Percentiles rank a stretch among this genome's conserved stretches.
These are phyloP conservation scores for Drosophila sulfurigaster DNA, from an alignment of 1,140 invertebrate species.

Conservation along the genomic window DNA sequence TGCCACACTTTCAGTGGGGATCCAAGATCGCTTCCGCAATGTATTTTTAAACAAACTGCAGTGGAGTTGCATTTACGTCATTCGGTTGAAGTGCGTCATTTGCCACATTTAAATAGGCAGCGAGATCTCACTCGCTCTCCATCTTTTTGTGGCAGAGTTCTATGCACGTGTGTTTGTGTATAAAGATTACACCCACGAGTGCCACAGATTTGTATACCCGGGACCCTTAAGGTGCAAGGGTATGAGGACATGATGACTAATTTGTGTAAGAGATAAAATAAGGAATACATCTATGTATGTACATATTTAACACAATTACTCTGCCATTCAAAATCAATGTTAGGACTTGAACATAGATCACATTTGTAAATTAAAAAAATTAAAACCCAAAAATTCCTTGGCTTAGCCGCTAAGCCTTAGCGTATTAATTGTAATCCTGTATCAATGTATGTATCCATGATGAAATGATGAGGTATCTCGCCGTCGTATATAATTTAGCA, in stretches of 20 bases:
- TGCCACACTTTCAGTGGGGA: constrained; percentile 27
- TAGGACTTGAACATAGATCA: no score
- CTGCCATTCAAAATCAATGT: no score
- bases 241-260: background rate
- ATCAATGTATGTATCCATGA: no score
- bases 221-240: background rate
- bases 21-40: constrained; percentile 56
- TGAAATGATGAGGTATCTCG: background rate
- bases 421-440: no score
- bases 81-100: constrained; percentile 66
- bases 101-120: constrained; percentile 32
- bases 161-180: background rate
- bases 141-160: constrained; percentile 22
- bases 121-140: background rate
- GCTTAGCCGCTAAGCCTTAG: no score
- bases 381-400: no score
- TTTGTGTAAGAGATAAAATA: background rate
- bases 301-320: no score
- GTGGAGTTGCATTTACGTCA: constrained; percentile 69
- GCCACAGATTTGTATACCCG: constrained; percentile 1
- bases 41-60: constrained; percentile 51
- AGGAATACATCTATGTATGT: no score
- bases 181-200: constrained; percentile 22
- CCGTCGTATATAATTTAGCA: background rate
- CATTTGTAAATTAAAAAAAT: no score